Conservation (phyloP, 2,113 vertebrate genomes). For the Pterocles orientalis region DNA sequence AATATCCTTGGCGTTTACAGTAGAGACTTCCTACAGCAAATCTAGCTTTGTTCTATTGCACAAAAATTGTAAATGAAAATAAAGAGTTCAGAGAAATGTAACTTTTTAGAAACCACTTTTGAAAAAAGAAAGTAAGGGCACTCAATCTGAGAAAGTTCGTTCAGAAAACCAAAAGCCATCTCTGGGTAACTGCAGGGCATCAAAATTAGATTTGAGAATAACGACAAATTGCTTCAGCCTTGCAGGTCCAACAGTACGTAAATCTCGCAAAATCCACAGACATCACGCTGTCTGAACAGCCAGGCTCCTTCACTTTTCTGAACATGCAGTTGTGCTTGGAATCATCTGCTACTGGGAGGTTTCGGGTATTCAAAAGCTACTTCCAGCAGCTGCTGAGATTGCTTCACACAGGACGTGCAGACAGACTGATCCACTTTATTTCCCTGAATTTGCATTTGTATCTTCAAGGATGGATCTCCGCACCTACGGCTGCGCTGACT, state of each 20-base stretch:
- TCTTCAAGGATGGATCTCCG: neutral
- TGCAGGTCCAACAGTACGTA: neutral
- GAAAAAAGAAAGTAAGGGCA: neutral
- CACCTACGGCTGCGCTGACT: neutral
- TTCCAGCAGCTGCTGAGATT: neutral
- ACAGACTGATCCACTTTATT: neutral
- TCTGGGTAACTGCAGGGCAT: neutral
- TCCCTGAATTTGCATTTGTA: neutral
- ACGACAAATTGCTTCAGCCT: neutral
- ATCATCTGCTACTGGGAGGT: neutral
- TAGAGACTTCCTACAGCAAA: conserved; percentile 26
- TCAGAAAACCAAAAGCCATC: neutral
- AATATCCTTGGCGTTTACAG: conserved; percentile 29
- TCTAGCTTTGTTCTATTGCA: neutral
- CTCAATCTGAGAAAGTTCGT: neutral
- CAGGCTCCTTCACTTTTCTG: neutral
- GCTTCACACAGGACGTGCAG: neutral
- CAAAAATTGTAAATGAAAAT: neutral
- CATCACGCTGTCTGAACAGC: neutral
- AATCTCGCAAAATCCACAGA: neutral
- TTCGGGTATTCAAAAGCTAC: neutral
- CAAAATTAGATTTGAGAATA: neutral
- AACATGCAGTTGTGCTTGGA: conserved; percentile 11
- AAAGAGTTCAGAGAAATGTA: neutral
- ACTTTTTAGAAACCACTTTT: neutral